A percentile compares a stretch with the other conserved stretches of the same genome.
Evolutionary conservation across 2,797 vertebrate species (phyloP).

Genomic region (Moxostoma hubbsi): DNA sequence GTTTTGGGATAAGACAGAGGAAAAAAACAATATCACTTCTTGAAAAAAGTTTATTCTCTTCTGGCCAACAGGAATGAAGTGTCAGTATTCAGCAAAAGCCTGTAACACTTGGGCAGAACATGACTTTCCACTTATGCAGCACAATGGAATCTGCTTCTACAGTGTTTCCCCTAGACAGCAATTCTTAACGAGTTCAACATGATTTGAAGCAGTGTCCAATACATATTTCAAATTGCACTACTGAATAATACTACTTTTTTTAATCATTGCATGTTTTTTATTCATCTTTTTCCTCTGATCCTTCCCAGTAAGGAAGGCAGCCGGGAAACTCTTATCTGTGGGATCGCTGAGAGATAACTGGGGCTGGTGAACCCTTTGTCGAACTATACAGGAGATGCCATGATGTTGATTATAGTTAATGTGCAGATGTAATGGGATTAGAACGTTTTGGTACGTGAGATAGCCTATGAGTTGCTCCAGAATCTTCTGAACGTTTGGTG

Average conservation of each 20-base stretch:
- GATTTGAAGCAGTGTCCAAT: conserved; percentile 51
- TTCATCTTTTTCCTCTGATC: conserved; percentile 26
- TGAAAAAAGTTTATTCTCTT: conserved; percentile 63
- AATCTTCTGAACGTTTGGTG: conserved; percentile 60
- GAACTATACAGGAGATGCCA: conserved; percentile 3
- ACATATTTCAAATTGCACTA: conserved; percentile 65
- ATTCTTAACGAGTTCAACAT: conserved; percentile 62
- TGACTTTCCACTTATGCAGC: conserved; percentile 68
- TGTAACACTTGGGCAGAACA: conserved; percentile 69
- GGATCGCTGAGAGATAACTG: not conserved
- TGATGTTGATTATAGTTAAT: conserved; percentile 53
- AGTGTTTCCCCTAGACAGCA: conserved; percentile 64
- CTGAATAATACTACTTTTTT: conserved; percentile 44
- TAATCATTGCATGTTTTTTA: conserved; percentile 44
- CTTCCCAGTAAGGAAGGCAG: conserved; percentile 41
- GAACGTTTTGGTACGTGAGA: conserved; percentile 31
- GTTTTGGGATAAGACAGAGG: conserved; percentile 69
- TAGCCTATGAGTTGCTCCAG: conserved; percentile 34
- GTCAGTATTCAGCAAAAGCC: conserved; percentile 64
- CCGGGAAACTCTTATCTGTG: conserved; percentile 31
- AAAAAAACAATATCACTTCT: conserved; percentile 72
- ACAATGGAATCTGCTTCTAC: conserved; percentile 68
- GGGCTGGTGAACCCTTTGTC: conserved; percentile 35
- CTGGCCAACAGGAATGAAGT: conserved; percentile 62
- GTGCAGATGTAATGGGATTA: conserved; percentile 37